Evolutionary conservation across 2,797 vertebrate species (phyloP), one percentile per base, ranked within the genome.

Genomic region (Alauda arvensis): DNA sequence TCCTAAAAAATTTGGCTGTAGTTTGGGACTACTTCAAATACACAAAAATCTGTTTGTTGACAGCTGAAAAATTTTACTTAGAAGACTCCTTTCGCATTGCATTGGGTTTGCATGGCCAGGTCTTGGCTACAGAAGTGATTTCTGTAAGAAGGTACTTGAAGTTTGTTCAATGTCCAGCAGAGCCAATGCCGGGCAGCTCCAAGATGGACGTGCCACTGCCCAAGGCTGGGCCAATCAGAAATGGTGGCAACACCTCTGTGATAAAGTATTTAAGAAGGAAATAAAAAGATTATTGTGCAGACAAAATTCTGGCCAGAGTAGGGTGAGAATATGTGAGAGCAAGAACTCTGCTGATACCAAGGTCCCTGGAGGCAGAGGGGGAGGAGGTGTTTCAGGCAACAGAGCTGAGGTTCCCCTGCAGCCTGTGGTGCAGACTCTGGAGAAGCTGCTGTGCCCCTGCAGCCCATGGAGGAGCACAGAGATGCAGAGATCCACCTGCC

Each of bases 141-240:
- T 39, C 28, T 37, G 12, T 26, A 23, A 16, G 23, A 51, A 66
- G 52, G 4, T 45, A 6, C 4, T 19, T 1, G 0, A 74, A 37
- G n/a, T 37, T 83, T 43, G 29, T 37, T 66, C 24, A 21, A 18
- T 12, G 18, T 56, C 42, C 51, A 49, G 20, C 18, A 49, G 34
- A 48, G 21, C 25, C 23, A 45, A 39, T 24, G n/a, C 21, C 45
- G n/a, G 18, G 28, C 12, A 39, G 18, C 2, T 74, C 19, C 1
- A 2, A 45, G 39, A 52, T 3, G 19, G 24, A 52, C 0, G 1
- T 29, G 19, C 45, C 1, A 1, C 28, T 51, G n/a, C 18, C 19
- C 18, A 43, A 51, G 18, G 26, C 45, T 37, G 18, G 8, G 37
- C 3, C 18, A 52, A 14, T n/a, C 23, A 45, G 61, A 66, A 66